Evolutionary conservation across 2,113 vertebrate species (phyloP).

Genomic region (Pogonocichla stellata): DNA sequence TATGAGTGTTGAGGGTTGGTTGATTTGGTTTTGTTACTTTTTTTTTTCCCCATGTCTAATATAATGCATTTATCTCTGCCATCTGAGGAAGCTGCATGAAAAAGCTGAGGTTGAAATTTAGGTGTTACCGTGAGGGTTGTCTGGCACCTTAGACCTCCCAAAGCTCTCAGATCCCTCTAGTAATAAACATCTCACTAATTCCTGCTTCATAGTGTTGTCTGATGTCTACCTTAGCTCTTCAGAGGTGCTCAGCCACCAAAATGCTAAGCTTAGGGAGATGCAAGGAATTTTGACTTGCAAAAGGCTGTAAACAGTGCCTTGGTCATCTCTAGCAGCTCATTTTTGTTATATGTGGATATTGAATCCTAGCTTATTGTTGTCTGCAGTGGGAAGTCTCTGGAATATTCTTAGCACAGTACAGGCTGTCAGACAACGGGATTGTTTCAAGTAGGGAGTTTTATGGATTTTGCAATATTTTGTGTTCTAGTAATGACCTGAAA

Average conservation of each 20-base stretch:
- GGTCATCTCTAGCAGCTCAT: background rate
- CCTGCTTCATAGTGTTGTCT: background rate
- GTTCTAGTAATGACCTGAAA: background rate
- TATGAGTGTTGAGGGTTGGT: background rate
- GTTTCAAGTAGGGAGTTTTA: background rate
- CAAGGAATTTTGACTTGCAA: background rate
- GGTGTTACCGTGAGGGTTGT: background rate
- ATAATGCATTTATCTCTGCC: background rate
- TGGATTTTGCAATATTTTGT: background rate
- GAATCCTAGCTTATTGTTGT: background rate
- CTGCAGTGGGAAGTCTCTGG: background rate
- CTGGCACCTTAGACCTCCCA: background rate
- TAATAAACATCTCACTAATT: background rate
- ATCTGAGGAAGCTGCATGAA: background rate
- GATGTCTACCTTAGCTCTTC: background rate
- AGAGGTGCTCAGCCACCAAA: background rate
- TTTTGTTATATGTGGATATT: background rate
- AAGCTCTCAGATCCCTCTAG: background rate
- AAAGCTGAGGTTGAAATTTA: background rate
- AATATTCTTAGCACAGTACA: background rate
- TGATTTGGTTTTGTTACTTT: background rate
- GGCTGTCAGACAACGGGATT: background rate
- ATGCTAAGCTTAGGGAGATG: background rate
- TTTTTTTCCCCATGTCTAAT: background rate
- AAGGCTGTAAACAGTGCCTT: background rate